Percentiles rank a stretch among this genome's conserved stretches.
Evolutionary conservation across 2,888 invertebrate species (phyloP).

Genomic region (Dasysyrphus tricinctus): DNA sequence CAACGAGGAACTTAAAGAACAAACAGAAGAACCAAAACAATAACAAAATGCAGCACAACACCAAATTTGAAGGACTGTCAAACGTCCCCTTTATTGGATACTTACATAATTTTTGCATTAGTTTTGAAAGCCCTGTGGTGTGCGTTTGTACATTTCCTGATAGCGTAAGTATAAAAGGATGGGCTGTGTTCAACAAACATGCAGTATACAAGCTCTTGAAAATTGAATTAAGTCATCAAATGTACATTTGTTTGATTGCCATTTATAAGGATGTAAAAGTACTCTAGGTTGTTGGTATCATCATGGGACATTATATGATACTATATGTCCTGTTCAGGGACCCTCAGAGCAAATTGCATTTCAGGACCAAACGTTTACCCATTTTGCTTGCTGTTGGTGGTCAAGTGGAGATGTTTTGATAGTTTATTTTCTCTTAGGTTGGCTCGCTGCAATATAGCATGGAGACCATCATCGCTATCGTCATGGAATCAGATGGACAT

Average conservation of each 20-base stretch:
- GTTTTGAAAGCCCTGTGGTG: neutral
- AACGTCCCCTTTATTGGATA: slow-evolving; percentile 48
- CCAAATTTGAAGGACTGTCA: slow-evolving; percentile 44
- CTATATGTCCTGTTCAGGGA: neutral
- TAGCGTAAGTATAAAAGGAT: neutral
- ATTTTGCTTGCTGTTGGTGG: slow-evolving; percentile 10
- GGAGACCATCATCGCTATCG: no score
- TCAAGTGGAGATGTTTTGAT: slow-evolving; percentile 36
- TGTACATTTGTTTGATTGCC: slow-evolving; percentile 47
- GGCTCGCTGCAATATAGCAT: neutral
- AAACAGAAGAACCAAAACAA: slow-evolving; percentile 12
- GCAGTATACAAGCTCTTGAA: slow-evolving; percentile 17
- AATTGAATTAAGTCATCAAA: slow-evolving; percentile 67
- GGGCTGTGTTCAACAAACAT: slow-evolving; percentile 38
- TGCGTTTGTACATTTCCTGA: neutral
- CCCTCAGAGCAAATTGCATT: neutral
- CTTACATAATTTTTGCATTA: slow-evolving; percentile 63
- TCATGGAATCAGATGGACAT: neutral
- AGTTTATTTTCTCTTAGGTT: slow-evolving; percentile 28
- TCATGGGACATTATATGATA: slow-evolving; percentile 26
- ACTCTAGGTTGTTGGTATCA: neutral
- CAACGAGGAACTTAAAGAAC: neutral
- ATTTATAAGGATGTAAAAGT: slow-evolving; percentile 27
- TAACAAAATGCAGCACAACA: slow-evolving; percentile 35
- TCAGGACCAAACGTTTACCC: slow-evolving; percentile 24